Conservation (phyloP, 2,888 invertebrate species). For the Noctua fimbriata region DNA sequence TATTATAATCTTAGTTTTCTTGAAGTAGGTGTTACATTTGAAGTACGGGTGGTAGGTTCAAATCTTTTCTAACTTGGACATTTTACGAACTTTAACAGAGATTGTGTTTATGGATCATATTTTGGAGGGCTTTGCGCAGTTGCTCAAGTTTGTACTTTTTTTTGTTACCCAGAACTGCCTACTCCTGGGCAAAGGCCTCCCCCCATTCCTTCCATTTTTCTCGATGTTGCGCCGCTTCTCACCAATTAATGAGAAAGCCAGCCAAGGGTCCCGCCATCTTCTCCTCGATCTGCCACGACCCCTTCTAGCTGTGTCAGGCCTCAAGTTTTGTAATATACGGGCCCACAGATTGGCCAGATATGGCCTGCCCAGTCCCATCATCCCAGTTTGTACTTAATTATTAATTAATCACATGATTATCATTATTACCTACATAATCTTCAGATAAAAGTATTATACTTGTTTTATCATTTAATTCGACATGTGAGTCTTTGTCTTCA, state of each 20-base stretch:
- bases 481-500: background rate
- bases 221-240: no score
- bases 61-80: background rate
- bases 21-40: background rate
- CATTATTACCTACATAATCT: slow-evolving; percentile 5
- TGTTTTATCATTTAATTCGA: slow-evolving; percentile 16
- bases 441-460: background rate
- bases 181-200: no score
- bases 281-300: no score
- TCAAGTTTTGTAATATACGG: no score
- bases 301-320: no score
- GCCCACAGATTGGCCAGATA: no score
- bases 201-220: no score
- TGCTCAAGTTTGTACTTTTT: background rate
- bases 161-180: no score
- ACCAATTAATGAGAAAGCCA: no score
- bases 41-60: background rate
- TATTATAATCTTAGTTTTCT: background rate
- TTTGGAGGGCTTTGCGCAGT: background rate
- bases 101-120: background rate
- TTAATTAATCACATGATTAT: slow-evolving; percentile 12
- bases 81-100: background rate
- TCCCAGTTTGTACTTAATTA: no score
- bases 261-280: no score
- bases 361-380: no score